Evolutionary conservation across 37 sponge, comb jelly and placozoan genomes (phyloP).

Genomic region (Oscarella lobularis): DNA sequence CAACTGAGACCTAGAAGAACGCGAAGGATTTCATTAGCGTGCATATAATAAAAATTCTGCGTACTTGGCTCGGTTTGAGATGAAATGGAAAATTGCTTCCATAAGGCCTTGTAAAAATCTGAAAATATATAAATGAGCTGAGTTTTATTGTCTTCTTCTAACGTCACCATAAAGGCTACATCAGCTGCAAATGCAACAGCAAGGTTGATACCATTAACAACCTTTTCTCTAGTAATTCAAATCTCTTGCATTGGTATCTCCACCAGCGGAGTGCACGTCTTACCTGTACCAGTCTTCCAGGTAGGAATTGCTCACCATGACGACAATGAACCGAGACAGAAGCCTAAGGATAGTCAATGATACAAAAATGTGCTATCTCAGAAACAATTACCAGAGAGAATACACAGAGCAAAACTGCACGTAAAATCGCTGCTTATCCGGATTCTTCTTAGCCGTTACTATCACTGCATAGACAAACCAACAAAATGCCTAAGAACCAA

Average conservation of each 20-base stretch:
- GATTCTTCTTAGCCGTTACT: background rate
- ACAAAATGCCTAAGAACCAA: background rate
- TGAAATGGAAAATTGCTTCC: no score
- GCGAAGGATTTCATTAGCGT: no score
- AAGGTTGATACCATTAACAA: background rate
- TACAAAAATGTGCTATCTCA: no score
- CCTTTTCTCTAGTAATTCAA: background rate
- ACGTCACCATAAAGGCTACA: background rate
- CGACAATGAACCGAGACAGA: background rate
- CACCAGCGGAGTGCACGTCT: no score
- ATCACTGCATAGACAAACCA: background rate
- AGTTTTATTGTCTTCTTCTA: no score
- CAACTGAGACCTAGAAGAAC: no score
- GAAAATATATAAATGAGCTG: no score
- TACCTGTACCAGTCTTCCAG: background rate
- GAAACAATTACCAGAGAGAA: background rate
- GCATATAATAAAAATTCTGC: no score
- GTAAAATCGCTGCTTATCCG: background rate
- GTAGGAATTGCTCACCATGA: background rate
- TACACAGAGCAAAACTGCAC: background rate
- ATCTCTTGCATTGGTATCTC: no score
- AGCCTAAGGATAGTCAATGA: no score
- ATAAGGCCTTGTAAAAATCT: no score
- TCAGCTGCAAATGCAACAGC: background rate
- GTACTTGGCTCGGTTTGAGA: no score